These are phyloP conservation scores for Clavelina lepadiformis DNA, from an alignment of 23 tunicate genomes.

Conservation along the genomic window DNA sequence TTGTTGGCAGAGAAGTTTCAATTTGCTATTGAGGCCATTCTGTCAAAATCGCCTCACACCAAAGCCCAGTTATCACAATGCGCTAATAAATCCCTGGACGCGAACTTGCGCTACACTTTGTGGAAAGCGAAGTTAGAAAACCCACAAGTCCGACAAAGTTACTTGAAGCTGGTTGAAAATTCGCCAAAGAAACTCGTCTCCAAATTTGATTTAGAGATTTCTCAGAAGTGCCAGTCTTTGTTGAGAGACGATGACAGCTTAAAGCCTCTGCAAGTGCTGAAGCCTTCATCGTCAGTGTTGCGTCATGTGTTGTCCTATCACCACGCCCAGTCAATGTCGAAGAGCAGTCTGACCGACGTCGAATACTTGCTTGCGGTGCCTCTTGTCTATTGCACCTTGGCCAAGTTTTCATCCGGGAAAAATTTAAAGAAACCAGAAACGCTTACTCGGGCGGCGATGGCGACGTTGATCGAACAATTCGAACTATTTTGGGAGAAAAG, in stretches of 20 bases:
- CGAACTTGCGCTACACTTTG: slow-evolving; percentile 36
- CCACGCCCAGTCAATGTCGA: slow-evolving; percentile 18
- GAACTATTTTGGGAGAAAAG: slow-evolving; percentile 41
- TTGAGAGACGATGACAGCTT: slow-evolving; percentile 42
- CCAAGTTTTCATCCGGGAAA: not conserved
- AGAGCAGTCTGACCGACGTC: slow-evolving; percentile 30
- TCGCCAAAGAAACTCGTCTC: slow-evolving; percentile 56
- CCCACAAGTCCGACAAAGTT: slow-evolving; percentile 26
- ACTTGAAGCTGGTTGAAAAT: slow-evolving; percentile 23
- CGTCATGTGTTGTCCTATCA: slow-evolving; percentile 68
- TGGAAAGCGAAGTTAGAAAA: slow-evolving; percentile 40
- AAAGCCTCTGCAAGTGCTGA: slow-evolving; percentile 14
- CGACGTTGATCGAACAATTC: slow-evolving; percentile 46
- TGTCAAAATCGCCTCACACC: slow-evolving; percentile 50
- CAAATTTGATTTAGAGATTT: slow-evolving; percentile 61
- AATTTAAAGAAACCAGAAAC: not conserved
- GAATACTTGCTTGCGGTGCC: slow-evolving; percentile 68
- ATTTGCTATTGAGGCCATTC: slow-evolving; percentile 46
- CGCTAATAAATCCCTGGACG: slow-evolving; percentile 23
- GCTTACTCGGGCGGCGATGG: slow-evolving; percentile 52
- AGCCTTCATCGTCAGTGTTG: slow-evolving; percentile 47
- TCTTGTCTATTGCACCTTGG: slow-evolving; percentile 45
- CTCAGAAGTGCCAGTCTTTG: slow-evolving; percentile 66
- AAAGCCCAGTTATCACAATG: slow-evolving; percentile 37
- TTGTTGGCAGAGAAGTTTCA: slow-evolving; percentile 24